phyloP scores from a whole-genome alignment of 1,140 invertebrate genomes.

The Macrocentrus cingulum region DNA sequence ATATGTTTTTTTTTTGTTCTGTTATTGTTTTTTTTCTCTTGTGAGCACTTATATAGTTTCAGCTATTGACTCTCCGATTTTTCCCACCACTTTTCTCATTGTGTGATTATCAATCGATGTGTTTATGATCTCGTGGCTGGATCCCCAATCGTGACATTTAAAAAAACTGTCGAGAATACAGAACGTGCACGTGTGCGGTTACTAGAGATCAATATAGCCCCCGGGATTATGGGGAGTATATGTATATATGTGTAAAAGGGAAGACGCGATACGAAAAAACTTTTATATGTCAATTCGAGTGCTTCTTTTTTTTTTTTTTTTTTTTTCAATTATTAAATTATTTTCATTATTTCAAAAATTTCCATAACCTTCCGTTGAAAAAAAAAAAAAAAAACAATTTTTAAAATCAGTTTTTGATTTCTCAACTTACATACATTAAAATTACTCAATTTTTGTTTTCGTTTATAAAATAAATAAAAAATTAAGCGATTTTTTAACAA shows the following conservation, averaged over 20 bases:
- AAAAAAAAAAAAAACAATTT: no score
- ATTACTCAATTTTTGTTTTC: no score
- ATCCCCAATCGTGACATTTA: slow-evolving; percentile 51
- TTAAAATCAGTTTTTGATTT: no score
- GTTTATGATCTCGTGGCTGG: slow-evolving; percentile 47
- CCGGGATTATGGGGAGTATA: slow-evolving; percentile 9
- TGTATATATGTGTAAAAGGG: neutral
- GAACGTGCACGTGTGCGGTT: slow-evolving; percentile 52
- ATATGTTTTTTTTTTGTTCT: no score
- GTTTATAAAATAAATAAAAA: no score
- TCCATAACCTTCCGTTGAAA: no score
- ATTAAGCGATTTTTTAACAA: no score
- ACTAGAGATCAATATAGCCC: slow-evolving; percentile 24
- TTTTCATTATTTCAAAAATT: slow-evolving; percentile 4
- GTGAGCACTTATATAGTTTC: no score
- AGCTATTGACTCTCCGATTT: no score
- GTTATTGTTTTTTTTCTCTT: no score
- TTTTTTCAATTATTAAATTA: slow-evolving; percentile 3
- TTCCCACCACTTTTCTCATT: slow-evolving; percentile 33
- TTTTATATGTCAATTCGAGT: neutral
- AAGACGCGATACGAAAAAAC: neutral
- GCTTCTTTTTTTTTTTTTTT: neutral
- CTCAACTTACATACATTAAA: no score
- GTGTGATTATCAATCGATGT: slow-evolving; percentile 42
- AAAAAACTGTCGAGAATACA: slow-evolving; percentile 55